Conservation (phyloP, 1,140 invertebrate species). For the Lasioglossum albipes region DNA sequence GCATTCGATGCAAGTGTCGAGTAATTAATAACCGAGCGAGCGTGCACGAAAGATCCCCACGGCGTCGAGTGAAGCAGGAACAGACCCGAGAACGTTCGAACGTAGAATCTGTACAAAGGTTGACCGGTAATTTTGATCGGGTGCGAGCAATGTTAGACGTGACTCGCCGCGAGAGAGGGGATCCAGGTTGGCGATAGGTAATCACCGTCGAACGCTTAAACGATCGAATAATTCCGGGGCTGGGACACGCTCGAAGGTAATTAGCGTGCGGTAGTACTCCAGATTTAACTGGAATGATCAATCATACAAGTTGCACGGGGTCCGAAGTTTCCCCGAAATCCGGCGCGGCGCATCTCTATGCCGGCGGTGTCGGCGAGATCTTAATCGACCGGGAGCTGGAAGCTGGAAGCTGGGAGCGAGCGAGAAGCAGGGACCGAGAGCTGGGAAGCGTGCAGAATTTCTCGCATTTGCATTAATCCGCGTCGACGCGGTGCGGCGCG, state of each 20-base stretch:
- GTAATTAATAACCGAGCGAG: no score
- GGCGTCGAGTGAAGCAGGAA: no score
- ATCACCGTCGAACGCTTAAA: slow-evolving; percentile 49
- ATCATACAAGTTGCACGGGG: slow-evolving; percentile 41
- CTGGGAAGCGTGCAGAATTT: no score
- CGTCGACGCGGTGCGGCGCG: no score
- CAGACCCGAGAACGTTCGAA: no score
- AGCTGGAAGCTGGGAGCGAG: neutral
- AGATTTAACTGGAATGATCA: slow-evolving; percentile 52
- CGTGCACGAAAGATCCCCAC: no score
- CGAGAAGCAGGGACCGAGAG: neutral
- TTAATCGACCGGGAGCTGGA: slow-evolving; percentile 21
- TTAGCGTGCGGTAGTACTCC: slow-evolving; percentile 37
- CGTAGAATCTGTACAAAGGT: neutral
- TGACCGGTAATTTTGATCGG: neutral
- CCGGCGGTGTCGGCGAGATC: slow-evolving; percentile 13
- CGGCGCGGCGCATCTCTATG: neutral
- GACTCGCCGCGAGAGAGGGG: neutral
- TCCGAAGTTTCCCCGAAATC: slow-evolving; percentile 18
- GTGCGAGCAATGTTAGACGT: no score
- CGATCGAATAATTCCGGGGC: slow-evolving; percentile 45
- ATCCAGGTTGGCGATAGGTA: slow-evolving; percentile 35
- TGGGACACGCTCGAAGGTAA: slow-evolving; percentile 37
- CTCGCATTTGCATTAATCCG: slow-evolving; percentile 7
- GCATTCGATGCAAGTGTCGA: no score